Conservation (phyloP, 2,888 invertebrate species). For the Cerastis rubricosa region DNA sequence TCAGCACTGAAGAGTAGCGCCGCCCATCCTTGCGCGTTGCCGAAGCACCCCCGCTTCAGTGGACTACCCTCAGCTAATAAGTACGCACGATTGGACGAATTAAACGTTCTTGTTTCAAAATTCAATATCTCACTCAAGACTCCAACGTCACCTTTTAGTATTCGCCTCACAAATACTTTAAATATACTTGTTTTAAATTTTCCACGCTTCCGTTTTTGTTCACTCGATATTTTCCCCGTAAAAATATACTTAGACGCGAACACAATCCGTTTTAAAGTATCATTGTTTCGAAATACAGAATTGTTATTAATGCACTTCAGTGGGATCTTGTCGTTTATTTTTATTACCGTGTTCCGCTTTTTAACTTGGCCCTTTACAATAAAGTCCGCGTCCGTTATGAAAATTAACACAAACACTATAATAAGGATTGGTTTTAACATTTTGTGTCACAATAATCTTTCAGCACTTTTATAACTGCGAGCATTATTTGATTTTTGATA, state of each 20-base stretch:
- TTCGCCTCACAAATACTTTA: conserved; percentile 87
- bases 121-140: conserved; percentile 86
- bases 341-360: conserved; percentile 87
- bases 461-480: conserved; percentile 46
- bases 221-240: conserved; percentile 88
- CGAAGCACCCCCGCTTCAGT: conserved; percentile 76
- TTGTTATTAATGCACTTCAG: conserved; percentile 83
- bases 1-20: conserved; percentile 82
- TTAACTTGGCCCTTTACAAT: conserved; percentile 85
- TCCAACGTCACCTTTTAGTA: conserved; percentile 87
- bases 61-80: conserved; percentile 81
- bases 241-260: conserved; percentile 87
- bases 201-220: conserved; percentile 79
- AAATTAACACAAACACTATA: conserved; percentile 75
- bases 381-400: conserved; percentile 78
- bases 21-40: conserved; percentile 77
- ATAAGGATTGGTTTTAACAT: conserved; percentile 76
- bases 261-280: conserved; percentile 83
- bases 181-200: conserved; percentile 81
- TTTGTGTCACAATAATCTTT: conserved; percentile 71
- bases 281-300: conserved; percentile 86
- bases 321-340: conserved; percentile 81
- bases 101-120: conserved; percentile 84
- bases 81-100: conserved; percentile 85
- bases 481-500: conserved; percentile 54